Evolutionary conservation across 2,113 vertebrate genomes (phyloP).

Genomic region (Cheirogaleus medius): DNA sequence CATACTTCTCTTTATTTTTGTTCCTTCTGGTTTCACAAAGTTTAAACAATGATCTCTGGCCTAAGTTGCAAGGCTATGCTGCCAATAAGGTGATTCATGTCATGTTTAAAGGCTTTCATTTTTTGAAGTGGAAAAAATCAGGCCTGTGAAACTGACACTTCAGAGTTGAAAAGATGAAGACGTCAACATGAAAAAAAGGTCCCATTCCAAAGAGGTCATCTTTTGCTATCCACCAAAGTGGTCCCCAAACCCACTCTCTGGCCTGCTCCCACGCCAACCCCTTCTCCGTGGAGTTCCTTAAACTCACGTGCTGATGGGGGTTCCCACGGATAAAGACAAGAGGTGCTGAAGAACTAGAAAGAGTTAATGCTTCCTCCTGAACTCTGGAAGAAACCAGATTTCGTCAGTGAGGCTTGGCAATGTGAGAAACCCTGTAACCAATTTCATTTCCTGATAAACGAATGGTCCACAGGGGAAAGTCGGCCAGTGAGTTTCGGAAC

Average conservation of each 20-base stretch:
- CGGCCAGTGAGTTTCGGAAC: slow-evolving; percentile 85
- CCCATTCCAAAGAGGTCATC: background rate
- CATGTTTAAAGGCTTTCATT: slow-evolving; percentile 36
- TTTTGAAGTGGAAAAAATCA: slow-evolving; percentile 38
- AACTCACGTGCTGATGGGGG: fast-evolving
- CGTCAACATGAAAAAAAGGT: background rate
- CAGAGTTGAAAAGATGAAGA: slow-evolving; percentile 7
- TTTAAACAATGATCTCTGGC: slow-evolving; percentile 9
- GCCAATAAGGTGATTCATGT: slow-evolving; percentile 9
- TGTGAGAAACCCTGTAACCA: slow-evolving; percentile 85
- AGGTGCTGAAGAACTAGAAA: slow-evolving; percentile 38
- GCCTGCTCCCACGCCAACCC: background rate
- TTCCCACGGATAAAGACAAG: background rate
- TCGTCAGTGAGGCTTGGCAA: slow-evolving; percentile 88
- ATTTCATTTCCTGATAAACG: slow-evolving; percentile 90
- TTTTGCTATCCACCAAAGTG: background rate
- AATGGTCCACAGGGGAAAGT: slow-evolving; percentile 84
- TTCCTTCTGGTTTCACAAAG: slow-evolving; percentile 31
- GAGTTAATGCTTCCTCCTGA: slow-evolving; percentile 80
- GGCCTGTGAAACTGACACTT: background rate
- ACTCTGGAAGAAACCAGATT: slow-evolving; percentile 79
- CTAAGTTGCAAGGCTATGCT: background rate
- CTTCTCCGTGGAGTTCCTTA: background rate
- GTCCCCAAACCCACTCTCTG: background rate
- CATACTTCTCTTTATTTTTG: slow-evolving; percentile 23